Conservation (phyloP, 2,888 invertebrate genomes). For the Amorpha juglandis region DNA sequence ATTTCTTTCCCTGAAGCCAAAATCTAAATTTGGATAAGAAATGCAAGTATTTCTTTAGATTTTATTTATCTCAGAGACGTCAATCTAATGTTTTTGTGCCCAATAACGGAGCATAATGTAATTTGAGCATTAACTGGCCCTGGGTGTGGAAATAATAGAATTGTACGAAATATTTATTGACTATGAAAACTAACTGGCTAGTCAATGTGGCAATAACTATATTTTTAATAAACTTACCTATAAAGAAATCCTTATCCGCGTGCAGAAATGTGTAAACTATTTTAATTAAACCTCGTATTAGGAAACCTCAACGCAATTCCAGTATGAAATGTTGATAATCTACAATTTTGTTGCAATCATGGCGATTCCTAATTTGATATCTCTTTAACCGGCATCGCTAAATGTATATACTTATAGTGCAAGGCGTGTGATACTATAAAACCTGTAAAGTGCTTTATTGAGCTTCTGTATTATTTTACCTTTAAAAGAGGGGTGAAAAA, state of each 20-base stretch:
- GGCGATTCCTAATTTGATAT: constrained; percentile 2
- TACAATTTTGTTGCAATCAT: constrained; percentile 7
- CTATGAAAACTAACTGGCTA: too few species aligned
- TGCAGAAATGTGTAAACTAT: constrained; percentile 9
- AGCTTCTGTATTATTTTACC: constrained; percentile 21
- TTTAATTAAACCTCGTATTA: constrained; percentile 3
- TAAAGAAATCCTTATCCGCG: not conserved
- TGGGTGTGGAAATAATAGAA: too few species aligned
- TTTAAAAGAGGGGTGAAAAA: constrained; percentile 31
- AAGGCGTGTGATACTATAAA: constrained; percentile 1
- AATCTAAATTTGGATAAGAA: too few species aligned
- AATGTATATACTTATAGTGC: not conserved
- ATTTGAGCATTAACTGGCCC: too few species aligned
- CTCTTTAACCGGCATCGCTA: constrained; percentile 1
- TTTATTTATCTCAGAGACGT: too few species aligned
- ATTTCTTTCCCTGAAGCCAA: too few species aligned
- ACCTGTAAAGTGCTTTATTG: constrained; percentile 18
- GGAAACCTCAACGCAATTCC: not conserved
- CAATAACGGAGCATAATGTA: too few species aligned
- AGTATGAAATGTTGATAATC: constrained; percentile 2
- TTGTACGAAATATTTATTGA: too few species aligned
- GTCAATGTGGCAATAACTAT: too few species aligned
- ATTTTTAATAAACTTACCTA: not conserved
- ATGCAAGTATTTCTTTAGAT: too few species aligned
- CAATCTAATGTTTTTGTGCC: too few species aligned